Percentiles rank a stretch among this genome's conserved stretches.
phyloP scores from a whole-genome alignment of 1,140 invertebrate species.

The Cotesia glomerata region DNA sequence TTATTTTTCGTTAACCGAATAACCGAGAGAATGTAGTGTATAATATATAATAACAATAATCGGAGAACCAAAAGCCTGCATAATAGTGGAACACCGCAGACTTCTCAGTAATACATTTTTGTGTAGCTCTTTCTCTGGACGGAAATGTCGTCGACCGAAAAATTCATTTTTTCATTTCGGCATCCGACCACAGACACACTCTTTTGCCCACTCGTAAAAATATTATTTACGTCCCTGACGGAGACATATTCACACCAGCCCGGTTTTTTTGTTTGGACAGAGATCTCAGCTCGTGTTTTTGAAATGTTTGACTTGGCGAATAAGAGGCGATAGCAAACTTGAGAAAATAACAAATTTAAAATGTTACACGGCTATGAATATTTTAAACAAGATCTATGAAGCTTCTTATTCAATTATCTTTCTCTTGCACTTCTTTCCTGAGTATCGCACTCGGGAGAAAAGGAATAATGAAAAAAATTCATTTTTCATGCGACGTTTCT shows the following conservation, averaged over 20 bases:
- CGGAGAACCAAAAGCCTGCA: slow-evolving; percentile 19
- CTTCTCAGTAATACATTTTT: slow-evolving; percentile 27
- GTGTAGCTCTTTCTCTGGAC: not conserved
- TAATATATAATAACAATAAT: not conserved
- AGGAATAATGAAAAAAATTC: no score
- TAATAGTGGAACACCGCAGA: slow-evolving; percentile 32
- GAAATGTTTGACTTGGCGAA: not conserved
- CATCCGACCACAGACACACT: slow-evolving; percentile 28
- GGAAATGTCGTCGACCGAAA: slow-evolving; percentile 34
- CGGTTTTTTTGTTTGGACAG: slow-evolving; percentile 26
- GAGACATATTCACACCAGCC: not conserved
- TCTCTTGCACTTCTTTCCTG: no score
- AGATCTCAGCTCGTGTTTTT: not conserved
- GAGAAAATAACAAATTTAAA: no score
- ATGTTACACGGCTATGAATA: no score
- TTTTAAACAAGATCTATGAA: no score
- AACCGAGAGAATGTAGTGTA: not conserved
- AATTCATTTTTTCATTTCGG: slow-evolving; percentile 32
- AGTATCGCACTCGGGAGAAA: no score
- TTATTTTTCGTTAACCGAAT: slow-evolving; percentile 3
- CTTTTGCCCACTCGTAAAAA: slow-evolving; percentile 35
- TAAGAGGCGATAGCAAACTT: not conserved
- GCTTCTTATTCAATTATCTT: no score
- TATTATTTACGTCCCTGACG: slow-evolving; percentile 31
- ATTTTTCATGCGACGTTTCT: no score